Percentiles rank a stretch among this genome's conserved stretches.
Evolutionary conservation across 1,140 invertebrate genomes (phyloP).

Genomic region (Subanguina moxae): DNA sequence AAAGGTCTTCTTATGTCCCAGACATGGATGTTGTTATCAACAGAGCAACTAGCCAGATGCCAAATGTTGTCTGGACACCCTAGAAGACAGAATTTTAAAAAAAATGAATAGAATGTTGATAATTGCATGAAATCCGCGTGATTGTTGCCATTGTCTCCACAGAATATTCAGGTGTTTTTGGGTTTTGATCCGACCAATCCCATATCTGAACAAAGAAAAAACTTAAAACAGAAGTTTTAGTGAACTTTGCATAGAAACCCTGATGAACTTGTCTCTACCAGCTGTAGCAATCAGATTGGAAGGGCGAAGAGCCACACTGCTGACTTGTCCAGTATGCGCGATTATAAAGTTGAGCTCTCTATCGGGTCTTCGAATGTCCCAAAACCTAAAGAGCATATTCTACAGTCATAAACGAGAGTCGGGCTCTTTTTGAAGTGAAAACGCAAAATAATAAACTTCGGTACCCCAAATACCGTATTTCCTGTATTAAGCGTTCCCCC

Average conservation of each 20-base stretch:
- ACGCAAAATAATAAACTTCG: too few relatives aligned
- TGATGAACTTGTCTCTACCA: slow-evolving; percentile 34
- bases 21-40: slow-evolving; percentile 35
- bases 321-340: slow-evolving; percentile 20
- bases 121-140: slow-evolving; percentile 30
- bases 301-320: slow-evolving; percentile 39
- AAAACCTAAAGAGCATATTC: slow-evolving; percentile 23
- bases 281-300: slow-evolving; percentile 38
- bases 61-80: slow-evolving; percentile 36
- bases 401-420: neutral
- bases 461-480: too few relatives aligned
- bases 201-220: slow-evolving; percentile 26
- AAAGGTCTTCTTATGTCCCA: slow-evolving; percentile 42
- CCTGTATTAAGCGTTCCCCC: too few relatives aligned
- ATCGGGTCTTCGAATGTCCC: slow-evolving; percentile 34
- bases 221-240: slow-evolving; percentile 9
- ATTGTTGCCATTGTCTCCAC: slow-evolving; percentile 39
- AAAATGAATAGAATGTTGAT: neutral
- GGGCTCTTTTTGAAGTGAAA: too few relatives aligned
- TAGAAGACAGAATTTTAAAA: neutral
- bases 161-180: slow-evolving; percentile 24
- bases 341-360: slow-evolving; percentile 35
- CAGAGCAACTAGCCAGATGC: slow-evolving; percentile 13
- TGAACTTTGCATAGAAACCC: slow-evolving; percentile 9
- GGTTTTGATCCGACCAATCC: slow-evolving; percentile 39